Evolutionary conservation across 2,797 vertebrate species (phyloP), one percentile per base, ranked within the genome.

Genomic region (Acanthurus lineatus): DNA sequence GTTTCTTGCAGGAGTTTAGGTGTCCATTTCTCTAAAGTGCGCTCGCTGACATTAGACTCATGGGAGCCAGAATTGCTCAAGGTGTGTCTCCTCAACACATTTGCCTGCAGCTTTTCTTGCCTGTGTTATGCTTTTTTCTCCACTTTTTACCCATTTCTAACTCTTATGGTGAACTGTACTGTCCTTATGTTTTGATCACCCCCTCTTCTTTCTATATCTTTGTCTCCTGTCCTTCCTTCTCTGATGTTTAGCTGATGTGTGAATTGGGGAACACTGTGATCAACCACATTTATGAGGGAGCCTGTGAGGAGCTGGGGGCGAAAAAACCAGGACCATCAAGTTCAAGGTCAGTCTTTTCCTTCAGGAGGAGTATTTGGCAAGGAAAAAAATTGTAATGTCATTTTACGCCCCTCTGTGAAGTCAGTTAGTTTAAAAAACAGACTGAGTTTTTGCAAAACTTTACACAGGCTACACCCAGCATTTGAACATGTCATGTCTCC

Each of bases 21-120:
- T 0, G 98, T 99, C 78, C 98, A 99, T 86, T 99, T 97, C 93
- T 99, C 98, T 51, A 99, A 99, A 92, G 98, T 99, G 15, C 96
- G 98, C 16, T 99, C 98, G 9, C 95, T 99, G 84, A 99, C 98
- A 0, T 90, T 99, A 88, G 98, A 99, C 86, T 98, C 98, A 0
- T 99, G 98, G 98, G 98, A 99, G 77, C 98, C 98, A 0, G 98
- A 99, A 89, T 88, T 99, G 74, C 94, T 99, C 16, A 99, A 98
- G 96, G 97, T 98, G 70, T 0, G 69, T 84, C 49, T 82, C 64
- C 40, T 47, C 40, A 59, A 44, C 47, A 56, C 40, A 11, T 63
- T 70, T 64, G 16, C 65, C 19, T 25, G 2, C 58, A 70, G 52
- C 44, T 45, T 57, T 22, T 71, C 2, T 25, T 68, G 11, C 62